phyloP scores from a whole-genome alignment of 2,888 invertebrate genomes.

The Tetheella fluctuosa region DNA sequence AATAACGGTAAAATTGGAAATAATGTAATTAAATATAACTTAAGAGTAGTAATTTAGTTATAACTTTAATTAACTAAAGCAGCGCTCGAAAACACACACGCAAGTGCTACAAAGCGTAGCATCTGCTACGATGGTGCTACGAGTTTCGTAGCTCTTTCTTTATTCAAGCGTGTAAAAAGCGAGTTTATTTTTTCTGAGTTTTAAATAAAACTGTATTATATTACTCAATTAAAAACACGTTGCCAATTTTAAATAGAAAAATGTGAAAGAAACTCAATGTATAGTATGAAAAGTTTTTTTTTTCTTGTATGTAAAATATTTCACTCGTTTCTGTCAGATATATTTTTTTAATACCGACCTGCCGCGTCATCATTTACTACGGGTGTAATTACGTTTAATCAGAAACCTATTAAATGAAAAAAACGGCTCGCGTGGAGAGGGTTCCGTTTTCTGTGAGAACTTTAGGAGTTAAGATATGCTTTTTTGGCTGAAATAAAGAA shows the following conservation, averaged over 20 bases:
- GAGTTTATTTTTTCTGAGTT: neutral
- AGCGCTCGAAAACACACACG: neutral
- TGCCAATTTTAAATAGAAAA: neutral
- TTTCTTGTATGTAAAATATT: no score
- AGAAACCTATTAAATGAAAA: no score
- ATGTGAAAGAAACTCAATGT: neutral
- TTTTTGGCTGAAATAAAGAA: no score
- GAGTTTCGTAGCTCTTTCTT: slow-evolving; percentile 15
- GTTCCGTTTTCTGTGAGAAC: no score
- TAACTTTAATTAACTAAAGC: neutral
- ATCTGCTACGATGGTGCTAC: slow-evolving; percentile 15
- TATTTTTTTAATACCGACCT: no score
- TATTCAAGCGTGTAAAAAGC: neutral
- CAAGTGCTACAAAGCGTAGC: slow-evolving; percentile 13
- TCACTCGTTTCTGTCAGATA: no score
- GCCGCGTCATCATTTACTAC: no score
- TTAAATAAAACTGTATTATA: neutral
- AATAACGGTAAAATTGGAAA: no score
- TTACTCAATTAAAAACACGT: neutral
- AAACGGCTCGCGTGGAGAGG: no score
- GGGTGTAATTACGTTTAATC: no score
- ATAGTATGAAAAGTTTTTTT: neutral
- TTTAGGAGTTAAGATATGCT: no score
- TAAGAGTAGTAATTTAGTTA: neutral
- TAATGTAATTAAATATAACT: neutral